Conservation (phyloP, 2,113 vertebrate genomes). For the Lycaon pictus region DNA sequence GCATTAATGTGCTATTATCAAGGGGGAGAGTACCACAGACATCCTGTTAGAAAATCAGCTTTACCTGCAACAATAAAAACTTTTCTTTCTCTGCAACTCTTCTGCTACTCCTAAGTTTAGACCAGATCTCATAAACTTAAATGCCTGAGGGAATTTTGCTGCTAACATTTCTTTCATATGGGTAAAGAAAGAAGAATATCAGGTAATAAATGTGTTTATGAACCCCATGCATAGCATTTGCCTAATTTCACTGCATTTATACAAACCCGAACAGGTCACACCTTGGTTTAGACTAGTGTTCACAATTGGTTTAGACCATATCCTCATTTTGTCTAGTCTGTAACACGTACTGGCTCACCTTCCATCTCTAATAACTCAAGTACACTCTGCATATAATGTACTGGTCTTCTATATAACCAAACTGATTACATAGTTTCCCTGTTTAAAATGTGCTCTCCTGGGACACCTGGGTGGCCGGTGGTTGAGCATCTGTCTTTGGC, state of each 20-base stretch:
- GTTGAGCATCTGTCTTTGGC: neutral
- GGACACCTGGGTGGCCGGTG: too few species aligned
- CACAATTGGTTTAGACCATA: neutral
- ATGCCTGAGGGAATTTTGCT: neutral
- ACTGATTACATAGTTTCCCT: neutral
- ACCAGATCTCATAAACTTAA: neutral
- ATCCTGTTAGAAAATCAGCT: neutral
- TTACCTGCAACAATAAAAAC: neutral
- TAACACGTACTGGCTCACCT: neutral
- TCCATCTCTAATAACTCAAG: neutral
- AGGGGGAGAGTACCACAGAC: neutral
- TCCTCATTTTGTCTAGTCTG: neutral
- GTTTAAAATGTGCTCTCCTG: neutral
- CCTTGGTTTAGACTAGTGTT: neutral
- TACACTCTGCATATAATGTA: neutral
- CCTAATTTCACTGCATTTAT: neutral
- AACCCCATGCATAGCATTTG: neutral
- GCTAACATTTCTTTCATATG: neutral
- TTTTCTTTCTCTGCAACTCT: neutral
- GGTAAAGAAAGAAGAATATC: neutral
- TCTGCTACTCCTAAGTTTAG: neutral
- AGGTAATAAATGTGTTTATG: neutral
- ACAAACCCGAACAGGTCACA: neutral
- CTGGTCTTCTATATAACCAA: neutral
- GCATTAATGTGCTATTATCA: neutral